phyloP scores from a whole-genome alignment of 2,113 vertebrate species.

The Aegypius monachus region DNA sequence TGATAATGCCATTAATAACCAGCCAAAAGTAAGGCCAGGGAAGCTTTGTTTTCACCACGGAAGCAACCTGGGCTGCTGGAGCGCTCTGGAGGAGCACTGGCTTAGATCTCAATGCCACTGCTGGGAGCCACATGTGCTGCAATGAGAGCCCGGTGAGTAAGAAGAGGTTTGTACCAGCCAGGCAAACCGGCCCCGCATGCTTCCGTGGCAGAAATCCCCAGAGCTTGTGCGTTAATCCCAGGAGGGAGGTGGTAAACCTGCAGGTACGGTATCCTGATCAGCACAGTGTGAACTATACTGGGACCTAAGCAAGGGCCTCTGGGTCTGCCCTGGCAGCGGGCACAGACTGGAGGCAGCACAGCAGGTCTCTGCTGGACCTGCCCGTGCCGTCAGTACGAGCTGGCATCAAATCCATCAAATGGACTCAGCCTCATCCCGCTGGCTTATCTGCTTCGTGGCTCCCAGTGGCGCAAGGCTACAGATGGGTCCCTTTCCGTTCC shows the following conservation, averaged over 20 bases:
- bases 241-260: too few species aligned
- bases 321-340: background rate
- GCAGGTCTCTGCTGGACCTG: background rate
- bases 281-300: rapidly evolving
- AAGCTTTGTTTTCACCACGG: background rate
- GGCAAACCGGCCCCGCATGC: rapidly evolving
- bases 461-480: rapidly evolving
- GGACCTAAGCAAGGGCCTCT: too few species aligned
- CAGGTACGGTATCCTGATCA: rapidly evolving
- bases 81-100: background rate
- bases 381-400: rapidly evolving
- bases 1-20: background rate
- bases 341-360: background rate
- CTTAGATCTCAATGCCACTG: rapidly evolving
- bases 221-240: background rate
- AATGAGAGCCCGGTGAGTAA: rapidly evolving
- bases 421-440: background rate
- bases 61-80: background rate
- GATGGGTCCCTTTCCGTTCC: background rate
- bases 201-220: background rate
- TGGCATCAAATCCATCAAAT: background rate
- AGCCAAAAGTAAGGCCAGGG: background rate
- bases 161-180: background rate
- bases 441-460: too few species aligned
- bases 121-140: background rate